phyloP scores from a whole-genome alignment of 2,113 vertebrate species.

The human (Homo sapiens) region DNA sequence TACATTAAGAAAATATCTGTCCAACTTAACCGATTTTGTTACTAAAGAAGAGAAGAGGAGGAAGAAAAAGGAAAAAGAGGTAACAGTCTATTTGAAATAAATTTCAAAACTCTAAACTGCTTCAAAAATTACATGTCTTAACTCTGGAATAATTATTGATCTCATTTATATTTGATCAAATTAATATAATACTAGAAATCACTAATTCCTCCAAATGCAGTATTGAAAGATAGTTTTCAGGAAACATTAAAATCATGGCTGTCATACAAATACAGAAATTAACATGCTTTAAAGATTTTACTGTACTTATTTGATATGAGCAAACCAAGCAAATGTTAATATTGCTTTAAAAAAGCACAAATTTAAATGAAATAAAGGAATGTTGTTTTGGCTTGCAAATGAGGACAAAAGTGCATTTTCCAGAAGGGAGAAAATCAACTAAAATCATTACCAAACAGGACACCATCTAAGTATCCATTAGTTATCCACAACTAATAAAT shows the following conservation, averaged over 20 bases:
- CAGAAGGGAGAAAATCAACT: neutral
- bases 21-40: neutral
- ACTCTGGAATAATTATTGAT: neutral
- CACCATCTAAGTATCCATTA: neutral
- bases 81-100: neutral
- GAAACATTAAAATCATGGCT: neutral
- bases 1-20: conserved; percentile 1
- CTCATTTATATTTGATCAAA: neutral
- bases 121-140: neutral
- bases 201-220: neutral
- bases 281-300: neutral
- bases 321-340: neutral
- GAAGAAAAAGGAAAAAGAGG: neutral
- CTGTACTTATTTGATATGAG: neutral
- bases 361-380: neutral
- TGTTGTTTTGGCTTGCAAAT: neutral
- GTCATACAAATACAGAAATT: neutral
- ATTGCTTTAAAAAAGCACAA: neutral
- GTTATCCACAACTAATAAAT: neutral
- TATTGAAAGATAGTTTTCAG: neutral
- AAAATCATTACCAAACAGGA: neutral
- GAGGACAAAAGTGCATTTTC: neutral
- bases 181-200: neutral
- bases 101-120: neutral
- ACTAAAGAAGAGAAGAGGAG: neutral